Percentiles rank a stretch among this genome's conserved stretches.
Conservation (phyloP, 2,888 invertebrate genomes). For the Yponomeuta plumbellus region DNA sequence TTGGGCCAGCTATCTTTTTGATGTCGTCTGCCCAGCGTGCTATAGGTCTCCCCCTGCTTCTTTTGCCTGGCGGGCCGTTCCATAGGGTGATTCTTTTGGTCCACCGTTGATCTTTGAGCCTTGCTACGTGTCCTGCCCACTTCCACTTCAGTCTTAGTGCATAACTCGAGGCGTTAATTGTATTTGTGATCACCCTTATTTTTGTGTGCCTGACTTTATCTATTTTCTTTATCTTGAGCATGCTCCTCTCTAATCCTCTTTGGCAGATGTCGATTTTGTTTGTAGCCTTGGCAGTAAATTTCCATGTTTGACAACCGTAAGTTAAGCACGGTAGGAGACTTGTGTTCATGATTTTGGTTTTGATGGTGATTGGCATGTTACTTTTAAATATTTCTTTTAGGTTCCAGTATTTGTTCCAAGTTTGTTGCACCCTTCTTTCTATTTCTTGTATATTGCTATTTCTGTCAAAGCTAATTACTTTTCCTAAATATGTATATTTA, state of each 20-base stretch:
- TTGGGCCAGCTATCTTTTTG: not conserved
- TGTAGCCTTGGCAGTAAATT: not conserved
- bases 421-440: not conserved
- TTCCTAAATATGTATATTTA: not conserved
- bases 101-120: not conserved
- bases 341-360: not conserved
- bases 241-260: not conserved
- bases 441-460: not conserved
- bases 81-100: not conserved
- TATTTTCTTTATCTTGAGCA: not conserved
- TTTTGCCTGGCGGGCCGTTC: not conserved
- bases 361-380: not conserved
- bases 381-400: constrained; percentile 1
- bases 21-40: not conserved
- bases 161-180: not conserved
- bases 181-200: not conserved
- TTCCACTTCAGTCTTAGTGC: constrained; percentile 19
- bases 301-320: constrained; percentile 1
- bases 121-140: constrained; percentile 20
- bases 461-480: not conserved
- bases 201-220: not conserved
- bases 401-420: too few species aligned
- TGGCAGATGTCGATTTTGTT: not conserved
- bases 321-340: not conserved
- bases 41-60: not conserved